Conservation (phyloP, 2,797 vertebrate genomes). For the Arremon aurantiirostris region DNA sequence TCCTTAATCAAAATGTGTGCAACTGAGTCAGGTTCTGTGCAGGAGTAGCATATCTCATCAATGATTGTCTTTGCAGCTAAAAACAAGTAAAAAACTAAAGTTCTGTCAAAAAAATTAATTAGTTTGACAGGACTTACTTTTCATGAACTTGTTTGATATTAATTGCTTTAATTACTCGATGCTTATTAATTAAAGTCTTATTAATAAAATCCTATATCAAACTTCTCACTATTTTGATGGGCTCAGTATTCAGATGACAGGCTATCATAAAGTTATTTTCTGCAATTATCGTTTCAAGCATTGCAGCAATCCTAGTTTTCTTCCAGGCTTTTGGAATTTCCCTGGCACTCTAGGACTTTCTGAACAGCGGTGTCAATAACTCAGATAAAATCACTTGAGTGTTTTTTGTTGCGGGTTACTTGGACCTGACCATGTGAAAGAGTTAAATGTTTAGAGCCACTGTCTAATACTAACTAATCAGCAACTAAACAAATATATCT, state of each 20-base stretch:
- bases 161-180: slow-evolving; percentile 59
- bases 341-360: neutral
- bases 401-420: neutral
- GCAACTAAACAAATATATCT: neutral
- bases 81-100: slow-evolving; percentile 15
- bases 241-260: slow-evolving; percentile 23
- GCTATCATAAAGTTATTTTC: slow-evolving; percentile 36
- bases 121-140: slow-evolving; percentile 58
- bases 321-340: neutral
- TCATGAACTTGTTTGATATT: slow-evolving; percentile 50
- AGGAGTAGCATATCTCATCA: neutral
- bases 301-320: neutral
- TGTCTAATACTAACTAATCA: neutral
- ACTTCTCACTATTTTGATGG: slow-evolving; percentile 39
- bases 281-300: neutral
- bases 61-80: slow-evolving; percentile 1
- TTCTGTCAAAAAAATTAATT: slow-evolving; percentile 39
- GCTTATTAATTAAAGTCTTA: slow-evolving; percentile 55
- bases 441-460: neutral
- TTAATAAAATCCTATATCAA: slow-evolving; percentile 37
- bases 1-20: neutral
- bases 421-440: neutral
- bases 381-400: neutral
- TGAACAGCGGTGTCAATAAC: neutral
- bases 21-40: neutral